These are phyloP conservation scores for Drosophila neocordata DNA, from an alignment of 1,140 invertebrate genomes.

Conservation along the genomic window DNA sequence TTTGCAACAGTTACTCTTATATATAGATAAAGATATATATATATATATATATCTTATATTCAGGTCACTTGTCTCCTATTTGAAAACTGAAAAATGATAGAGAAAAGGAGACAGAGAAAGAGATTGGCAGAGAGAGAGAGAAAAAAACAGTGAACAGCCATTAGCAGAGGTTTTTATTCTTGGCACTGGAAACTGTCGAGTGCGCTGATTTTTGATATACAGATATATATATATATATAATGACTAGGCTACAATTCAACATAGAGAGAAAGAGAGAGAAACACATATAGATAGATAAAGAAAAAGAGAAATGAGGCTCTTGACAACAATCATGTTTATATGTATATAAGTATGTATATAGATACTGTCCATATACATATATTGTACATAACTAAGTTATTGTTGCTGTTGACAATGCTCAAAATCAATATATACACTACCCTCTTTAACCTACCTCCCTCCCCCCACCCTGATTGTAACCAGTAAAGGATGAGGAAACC, in stretches of 20 bases:
- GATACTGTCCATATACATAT: neutral
- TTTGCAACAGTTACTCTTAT: conserved; percentile 10
- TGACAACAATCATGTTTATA: conserved; percentile 10
- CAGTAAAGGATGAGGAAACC: conserved; percentile 14
- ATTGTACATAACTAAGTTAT: conserved; percentile 23
- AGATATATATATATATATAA: neutral
- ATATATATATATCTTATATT: too few relatives aligned
- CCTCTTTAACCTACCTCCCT: conserved; percentile 1
- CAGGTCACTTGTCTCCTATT: conserved; percentile 41
- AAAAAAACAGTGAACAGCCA: conserved; percentile 25
- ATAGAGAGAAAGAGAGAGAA: neutral
- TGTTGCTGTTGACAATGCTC: conserved; percentile 35
- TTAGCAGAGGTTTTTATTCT: conserved; percentile 35
- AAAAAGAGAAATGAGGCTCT: conserved; percentile 4
- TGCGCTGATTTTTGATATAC: conserved; percentile 25
- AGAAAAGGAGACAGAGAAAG: neutral
- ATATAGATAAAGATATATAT: conserved; percentile 8
- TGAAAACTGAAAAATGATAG: neutral
- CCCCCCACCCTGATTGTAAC: neutral
- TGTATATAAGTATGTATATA: neutral
- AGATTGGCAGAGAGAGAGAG: too few relatives aligned
- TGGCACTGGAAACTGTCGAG: conserved; percentile 9
- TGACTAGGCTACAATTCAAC: neutral
- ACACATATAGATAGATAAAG: neutral
- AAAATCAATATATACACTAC: conserved; percentile 54